Evolutionary conservation across 2,113 vertebrate genomes (phyloP), one percentile per base, ranked within the genome.

Genomic region (Trichomycterus rosablanca): DNA sequence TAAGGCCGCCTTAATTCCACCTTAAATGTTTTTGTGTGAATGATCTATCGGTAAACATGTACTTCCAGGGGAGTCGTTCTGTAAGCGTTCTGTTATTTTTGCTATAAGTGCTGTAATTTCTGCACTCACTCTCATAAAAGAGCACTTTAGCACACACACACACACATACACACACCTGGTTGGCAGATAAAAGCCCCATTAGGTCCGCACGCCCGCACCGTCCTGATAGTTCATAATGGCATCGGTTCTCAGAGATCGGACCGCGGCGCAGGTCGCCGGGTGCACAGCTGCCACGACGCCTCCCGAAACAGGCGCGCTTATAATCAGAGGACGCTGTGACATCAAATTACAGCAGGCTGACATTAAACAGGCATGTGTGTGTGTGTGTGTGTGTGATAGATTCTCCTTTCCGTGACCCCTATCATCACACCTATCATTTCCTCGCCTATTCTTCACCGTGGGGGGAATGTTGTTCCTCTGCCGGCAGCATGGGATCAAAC

Each of bases 111-210:
- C 51, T 61, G 23, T 45, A 45, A 66, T 71, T 51, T 66, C 39
- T 28, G 51, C 37, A 3, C 24, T 46, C 63, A 50, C 50, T 50
- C 40, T 70, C 63, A 54, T 50, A 45, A 66, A 55, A 66, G 63
- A 34, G 51, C 63, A 57, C 66, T 68, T 62, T 11, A 15, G 16
- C 55, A 49, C 56, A 46, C 56, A 45, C 56, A n/a, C n/a, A n/a
- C n/a, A n/a, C n/a, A n/a, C n/a, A n/a, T n/a, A n/a, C n/a, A n/a
- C n/a, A 66, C 64, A 62, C 54, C 68, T 44, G 63, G 40, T 43
- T 45, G 32, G 40, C 65, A 66, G 75, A 79, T 78, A 80, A 78
- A 72, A 55, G 65, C 63, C 70, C 67, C 69, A 70, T 81, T 80
- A 74, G 56, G 7, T 20, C 50, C 60, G 56, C 19, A 49, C 69